Evolutionary conservation across 2,888 invertebrate genomes (phyloP), one percentile per base, ranked within the genome.

Genomic region (Campoplex capitator): DNA sequence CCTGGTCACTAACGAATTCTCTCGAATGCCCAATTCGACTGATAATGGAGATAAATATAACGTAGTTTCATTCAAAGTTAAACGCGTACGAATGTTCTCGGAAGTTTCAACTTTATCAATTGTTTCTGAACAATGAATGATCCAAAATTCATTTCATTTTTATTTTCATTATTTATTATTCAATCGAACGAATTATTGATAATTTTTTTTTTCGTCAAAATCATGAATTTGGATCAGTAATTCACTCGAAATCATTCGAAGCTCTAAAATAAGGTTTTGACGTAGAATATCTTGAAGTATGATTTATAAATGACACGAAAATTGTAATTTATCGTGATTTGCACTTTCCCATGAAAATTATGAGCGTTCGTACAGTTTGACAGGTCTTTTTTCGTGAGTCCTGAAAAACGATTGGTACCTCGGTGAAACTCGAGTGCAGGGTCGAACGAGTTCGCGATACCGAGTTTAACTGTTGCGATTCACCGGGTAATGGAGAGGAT

Each of bases 1-100:
- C 48, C 48, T 51, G 56, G 56, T 68, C 68, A n/a, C 68, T 89
- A 91, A 90, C 88, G 91, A 91, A 38, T 92, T 90, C 88, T 87
- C 90, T 81, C 84, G 89, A 83, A 88, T 81, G 73, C 35, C 75
- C 73, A 70, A 74, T 74, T 71, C 58, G 58, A 74, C 68, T 38
- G 84, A 84, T 67, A 87, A 73, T 74, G 51, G 78, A 76, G 86
- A 87, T 84, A 83, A 87, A 74, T 32, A 23, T 42, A 65, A 35
- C 42, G 38, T 32, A 62, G 38, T 58, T 54, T 54, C 18, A 18
- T 78, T 54, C 16, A 73, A 65, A 23, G 28, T 51, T 65, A 35
- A 7, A 18, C 18, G 9, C 16, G 11, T 11, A 54, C 23, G 48
- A 51, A 6, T 51, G 4, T 51, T n/a, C n/a, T 51, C n/a, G n/a